Base-by-base conservation (phyloP, 1,140 invertebrate genomes). In the Drosophila bocki region DNA sequence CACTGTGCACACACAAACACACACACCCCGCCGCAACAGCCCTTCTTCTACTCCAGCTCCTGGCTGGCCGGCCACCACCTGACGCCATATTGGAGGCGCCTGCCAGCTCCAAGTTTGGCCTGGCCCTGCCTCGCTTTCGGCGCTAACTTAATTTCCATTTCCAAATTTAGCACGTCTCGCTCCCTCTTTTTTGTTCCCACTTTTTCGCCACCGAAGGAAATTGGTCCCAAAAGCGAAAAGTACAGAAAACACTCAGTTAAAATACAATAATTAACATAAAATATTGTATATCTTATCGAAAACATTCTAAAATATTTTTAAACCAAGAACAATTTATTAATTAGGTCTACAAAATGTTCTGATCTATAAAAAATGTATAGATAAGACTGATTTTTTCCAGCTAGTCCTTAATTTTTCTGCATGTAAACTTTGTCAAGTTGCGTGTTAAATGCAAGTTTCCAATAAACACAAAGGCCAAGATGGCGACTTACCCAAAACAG, bases 111-210 rank as follows among this genome's bases (percentile, higher is more conserved):
- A 58, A 75, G 35, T 80, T 80, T 64, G 35, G 33, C 42, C 56
- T 37, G 51, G 51, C 17, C 56, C 45, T 47, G 58, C 62, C 72
- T 78, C 58, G 50, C 67, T 56, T 76, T 78, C 59, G 69, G 56
- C 45, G 68, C 57, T 75, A 80, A 80, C 81, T 85, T 84, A 76
- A 88, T 90, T 88, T 90, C 83, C 78, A 90, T 90, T 90, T 90
- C 75, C 85, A 85, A 85, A 90, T 90, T 82, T 85, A 82, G 81
- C 85, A 85, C 78, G 85, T 90, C 63, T 77, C 71, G 57, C 59
- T 80, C 64, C 53, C 13, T 17, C 8, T 50, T 44, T 42, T 33
- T 29, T n/a, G 33, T 67, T 26, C 22, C 17, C 35, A 7, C 6
- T 26, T 39, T 33, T 41, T 37, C 35, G 15, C 11, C 48, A 51